Conservation (phyloP, 2,888 invertebrate genomes). For the Yponomeuta malinellus region DNA sequence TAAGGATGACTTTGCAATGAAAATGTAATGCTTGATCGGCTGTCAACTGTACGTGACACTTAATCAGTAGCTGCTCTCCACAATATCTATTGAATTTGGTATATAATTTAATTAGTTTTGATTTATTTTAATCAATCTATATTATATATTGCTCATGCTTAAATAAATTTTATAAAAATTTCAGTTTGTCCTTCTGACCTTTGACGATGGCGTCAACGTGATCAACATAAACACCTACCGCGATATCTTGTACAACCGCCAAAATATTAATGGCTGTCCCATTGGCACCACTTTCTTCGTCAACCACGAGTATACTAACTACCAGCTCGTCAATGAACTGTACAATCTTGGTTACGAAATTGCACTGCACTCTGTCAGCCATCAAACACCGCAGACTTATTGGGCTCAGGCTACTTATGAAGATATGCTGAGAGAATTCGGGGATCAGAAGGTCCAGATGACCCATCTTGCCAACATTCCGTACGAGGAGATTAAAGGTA, state of each 20-base stretch:
- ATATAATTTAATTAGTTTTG: not conserved
- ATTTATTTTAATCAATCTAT: not conserved
- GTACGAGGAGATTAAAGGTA: constrained; percentile 46
- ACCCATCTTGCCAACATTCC: constrained; percentile 73
- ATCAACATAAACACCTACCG: constrained; percentile 74
- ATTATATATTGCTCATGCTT: not conserved
- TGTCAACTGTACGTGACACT: too few relatives aligned
- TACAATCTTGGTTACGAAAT: constrained; percentile 79
- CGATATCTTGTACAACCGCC: constrained; percentile 62
- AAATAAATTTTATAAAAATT: too few relatives aligned
- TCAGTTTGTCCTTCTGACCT: constrained; percentile 80
- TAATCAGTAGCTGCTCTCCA: too few relatives aligned
- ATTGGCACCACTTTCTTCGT: constrained; percentile 81
- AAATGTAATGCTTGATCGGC: too few relatives aligned
- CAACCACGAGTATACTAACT: constrained; percentile 84
- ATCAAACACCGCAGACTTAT: constrained; percentile 68
- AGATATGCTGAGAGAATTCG: constrained; percentile 73
- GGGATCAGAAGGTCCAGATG: constrained; percentile 72
- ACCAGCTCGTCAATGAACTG: constrained; percentile 77
- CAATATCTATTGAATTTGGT: too few relatives aligned
- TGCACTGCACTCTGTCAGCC: constrained; percentile 81
- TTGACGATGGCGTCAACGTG: constrained; percentile 79
- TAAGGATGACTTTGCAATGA: too few relatives aligned
- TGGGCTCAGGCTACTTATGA: constrained; percentile 74
- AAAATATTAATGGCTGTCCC: constrained; percentile 79